These are phyloP conservation scores for Eulemur mongoz DNA, from an alignment of 2,797 vertebrate species.

Conservation along the genomic window DNA sequence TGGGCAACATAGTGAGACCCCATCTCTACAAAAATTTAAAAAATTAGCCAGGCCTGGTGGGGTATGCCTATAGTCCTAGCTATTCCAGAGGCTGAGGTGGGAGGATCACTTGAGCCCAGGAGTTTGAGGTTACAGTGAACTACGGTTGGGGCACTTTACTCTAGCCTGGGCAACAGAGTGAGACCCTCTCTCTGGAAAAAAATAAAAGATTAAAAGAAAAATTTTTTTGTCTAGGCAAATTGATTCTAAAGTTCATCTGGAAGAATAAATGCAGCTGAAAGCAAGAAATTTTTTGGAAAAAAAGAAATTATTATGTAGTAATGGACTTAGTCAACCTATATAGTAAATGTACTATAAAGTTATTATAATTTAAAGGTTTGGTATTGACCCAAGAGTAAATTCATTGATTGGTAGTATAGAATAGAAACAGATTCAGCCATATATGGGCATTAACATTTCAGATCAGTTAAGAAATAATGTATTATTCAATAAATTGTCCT, in stretches of 20 bases:
- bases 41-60: no score
- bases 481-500: background rate
- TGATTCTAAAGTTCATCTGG: background rate
- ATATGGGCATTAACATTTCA: background rate
- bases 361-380: background rate
- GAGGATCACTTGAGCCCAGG: no score
- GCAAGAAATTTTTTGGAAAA: background rate
- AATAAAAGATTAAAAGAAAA: no score
- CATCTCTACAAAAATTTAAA: no score
- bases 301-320: background rate
- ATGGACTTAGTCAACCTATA: background rate
- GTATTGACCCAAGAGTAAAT: background rate
- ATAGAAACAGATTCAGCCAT: background rate
- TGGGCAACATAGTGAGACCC: no score
- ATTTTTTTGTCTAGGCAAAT: background rate
- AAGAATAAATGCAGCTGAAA: background rate
- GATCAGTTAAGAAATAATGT: constrained; percentile 24
- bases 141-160: no score
- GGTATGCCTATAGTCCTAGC: no score
- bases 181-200: no score
- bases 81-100: no score
- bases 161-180: no score
- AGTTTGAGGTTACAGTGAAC: no score
- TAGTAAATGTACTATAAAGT: background rate
- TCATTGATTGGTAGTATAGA: background rate